Conservation (phyloP, 30 jellyfish, hydroid and myxozoan species). For the Hydractinia echinata region DNA sequence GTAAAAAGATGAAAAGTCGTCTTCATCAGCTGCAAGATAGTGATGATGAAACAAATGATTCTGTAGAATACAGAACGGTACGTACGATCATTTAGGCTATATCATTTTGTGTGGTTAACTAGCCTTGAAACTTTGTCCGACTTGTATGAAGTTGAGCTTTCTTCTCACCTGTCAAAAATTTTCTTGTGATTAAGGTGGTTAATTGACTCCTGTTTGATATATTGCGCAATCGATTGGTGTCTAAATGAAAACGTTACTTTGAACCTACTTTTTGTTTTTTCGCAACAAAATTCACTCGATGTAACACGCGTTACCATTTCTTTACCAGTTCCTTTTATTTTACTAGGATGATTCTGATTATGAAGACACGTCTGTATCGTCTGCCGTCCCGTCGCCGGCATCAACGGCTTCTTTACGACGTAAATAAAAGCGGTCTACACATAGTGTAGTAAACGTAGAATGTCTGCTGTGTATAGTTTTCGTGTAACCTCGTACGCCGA, state of each 20-base stretch:
- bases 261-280: not conserved
- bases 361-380: slow-evolving; percentile 92
- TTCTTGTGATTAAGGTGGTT: too few relatives aligned
- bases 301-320: not conserved
- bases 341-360: slow-evolving; percentile 84
- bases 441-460: too few relatives aligned
- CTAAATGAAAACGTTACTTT: too few relatives aligned
- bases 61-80: slow-evolving; percentile 30
- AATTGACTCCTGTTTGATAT: too few relatives aligned
- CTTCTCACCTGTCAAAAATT: too few relatives aligned
- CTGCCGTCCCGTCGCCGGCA: slow-evolving; percentile 98
- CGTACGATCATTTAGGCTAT: not conserved
- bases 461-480: too few relatives aligned
- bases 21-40: slow-evolving; percentile 33
- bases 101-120: too few relatives aligned
- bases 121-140: too few relatives aligned
- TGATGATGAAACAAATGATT: slow-evolving; percentile 39
- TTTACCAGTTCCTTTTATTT: not conserved
- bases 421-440: not conserved
- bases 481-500: too few relatives aligned
- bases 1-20: slow-evolving; percentile 30
- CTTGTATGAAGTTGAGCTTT: too few relatives aligned
- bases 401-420: slow-evolving; percentile 47
- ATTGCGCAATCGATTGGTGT: too few relatives aligned
- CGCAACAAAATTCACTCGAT: not conserved